Evolutionary conservation across 1,140 invertebrate species (phyloP), one percentile per base, ranked within the genome.

Genomic region (Hydropsyche tenuis): DNA sequence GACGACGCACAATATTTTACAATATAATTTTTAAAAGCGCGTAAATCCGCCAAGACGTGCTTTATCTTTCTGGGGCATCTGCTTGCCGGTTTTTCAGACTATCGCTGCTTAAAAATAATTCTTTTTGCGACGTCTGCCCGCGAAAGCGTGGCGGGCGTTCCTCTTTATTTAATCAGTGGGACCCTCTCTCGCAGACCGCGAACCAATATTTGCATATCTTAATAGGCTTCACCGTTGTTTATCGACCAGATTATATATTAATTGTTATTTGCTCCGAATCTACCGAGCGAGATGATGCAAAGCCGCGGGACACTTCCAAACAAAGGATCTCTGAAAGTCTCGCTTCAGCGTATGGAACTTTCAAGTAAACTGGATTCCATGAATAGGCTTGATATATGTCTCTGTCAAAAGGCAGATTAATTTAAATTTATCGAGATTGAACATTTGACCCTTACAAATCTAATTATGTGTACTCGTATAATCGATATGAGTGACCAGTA

Each of bases 121-220:
- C 45, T 62, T 14, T 37, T 5, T 4, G 4, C 56, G 23, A 62
- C 23, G 9, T 37, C 30, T 37, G 30, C 3, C 3, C 30, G 30
- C n/a, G n/a, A n/a, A n/a, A n/a, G n/a, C n/a, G n/a, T n/a, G n/a
- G n/a, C n/a, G n/a, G n/a, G n/a, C 11, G 16, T 62, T 25, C 14
- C 22, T 12, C 56, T 68, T 43, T 68, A 68, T 68, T 68, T 68
- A 68, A 48, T 48, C 65, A 68, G 63, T 43, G n/a, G 20, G 30
- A 37, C 30, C 30, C 30, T 37, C 30, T 37, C 60, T 63, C 12
- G 60, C 22, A 63, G 60, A 63, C 60, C 63, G 63, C 63, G 3
- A 42, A 12, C 18, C 18, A 45, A 68, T 68, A 68, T 68, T 68
- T 68, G 45, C 65, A 68, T 68, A 68, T 68, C 65, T 46, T 68